A percentile compares a stretch with the other conserved stretches of the same genome.
Conservation (phyloP, 2,113 vertebrate genomes). For the Actenoides hombroni region DNA sequence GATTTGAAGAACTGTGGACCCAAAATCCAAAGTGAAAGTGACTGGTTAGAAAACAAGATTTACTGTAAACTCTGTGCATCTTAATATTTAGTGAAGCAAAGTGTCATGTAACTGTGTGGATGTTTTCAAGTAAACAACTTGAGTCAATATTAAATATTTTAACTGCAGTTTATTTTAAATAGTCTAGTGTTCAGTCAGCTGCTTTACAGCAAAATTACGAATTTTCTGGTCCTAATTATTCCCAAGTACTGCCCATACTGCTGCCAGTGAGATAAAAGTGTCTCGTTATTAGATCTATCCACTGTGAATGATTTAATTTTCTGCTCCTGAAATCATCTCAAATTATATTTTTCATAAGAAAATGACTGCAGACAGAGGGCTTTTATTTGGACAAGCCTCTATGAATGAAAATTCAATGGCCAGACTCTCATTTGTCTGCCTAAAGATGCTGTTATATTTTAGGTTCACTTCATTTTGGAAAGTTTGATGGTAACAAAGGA, state of each 20-base stretch:
- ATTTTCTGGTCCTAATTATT: conserved; percentile 42
- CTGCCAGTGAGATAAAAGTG: conserved; percentile 28
- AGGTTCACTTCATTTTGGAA: conserved; percentile 50
- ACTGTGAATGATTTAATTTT: conserved; percentile 68
- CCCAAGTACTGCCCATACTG: not conserved
- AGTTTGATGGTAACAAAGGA: conserved; percentile 46
- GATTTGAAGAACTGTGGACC: not conserved
- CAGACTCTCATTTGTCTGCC: conserved; percentile 18
- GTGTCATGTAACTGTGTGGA: not conserved
- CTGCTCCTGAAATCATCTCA: conserved; percentile 62
- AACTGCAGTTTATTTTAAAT: not conserved
- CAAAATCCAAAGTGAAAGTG: not conserved
- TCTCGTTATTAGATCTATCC: conserved; percentile 30
- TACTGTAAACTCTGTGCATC: not conserved
- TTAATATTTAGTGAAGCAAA: not conserved
- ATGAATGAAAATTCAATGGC: conserved; percentile 27
- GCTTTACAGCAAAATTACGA: not conserved
- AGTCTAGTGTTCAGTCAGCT: not conserved
- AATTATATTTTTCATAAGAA: conserved; percentile 38
- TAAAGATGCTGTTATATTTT: conserved; percentile 35
- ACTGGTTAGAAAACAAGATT: not conserved
- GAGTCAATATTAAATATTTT: not conserved
- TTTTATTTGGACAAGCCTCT: conserved; percentile 30
- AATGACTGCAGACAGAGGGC: conserved; percentile 14
- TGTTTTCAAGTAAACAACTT: not conserved